Base-by-base conservation (phyloP, 2,888 invertebrate species). In the Hoplodrina blanda region DNA sequence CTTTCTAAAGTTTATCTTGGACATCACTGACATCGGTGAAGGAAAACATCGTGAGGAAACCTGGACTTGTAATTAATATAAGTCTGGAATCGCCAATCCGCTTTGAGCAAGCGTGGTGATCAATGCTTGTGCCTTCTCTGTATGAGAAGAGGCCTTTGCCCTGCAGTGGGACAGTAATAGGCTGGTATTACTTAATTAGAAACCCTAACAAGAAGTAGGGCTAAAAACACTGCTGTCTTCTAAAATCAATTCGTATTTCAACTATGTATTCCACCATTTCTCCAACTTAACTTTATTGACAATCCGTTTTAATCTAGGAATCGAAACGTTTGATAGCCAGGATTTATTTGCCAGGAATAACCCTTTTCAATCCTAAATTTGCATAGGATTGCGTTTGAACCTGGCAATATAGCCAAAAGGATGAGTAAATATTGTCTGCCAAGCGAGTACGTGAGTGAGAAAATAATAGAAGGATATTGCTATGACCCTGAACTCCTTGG, bases 381-480 rank as follows among this genome's bases (percentile, higher is more conserved):
- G 72, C 78, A 78, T 78, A 78, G 78, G 78, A 76, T 78, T 78
- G 76, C 71, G 56, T 76, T 76, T 78, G 71, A 78, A 76, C 56
- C 71, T 71, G 71, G 76, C 78, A 71, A 71, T 80, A 62, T 67
- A 49, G 80, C 54, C 54, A 46, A 64, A 69, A 71, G 71, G 76
- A 75, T 64, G 46, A 57, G 64, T 76, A 80, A 78, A 78, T 78
- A 78, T 80, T 80, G 54, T 68, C 71, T 19, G 33, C 19, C 20
- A 49, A 62, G 52, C 46, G 33, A 33, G 53, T 37, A 67, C 55
- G 76, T 71, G 62, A 50, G 71, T 54, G 57, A 53, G 62, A 71
- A 62, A 67, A 76, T 78, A 62, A 59, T 62, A 62, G 20, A 20
- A 80, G 62, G 59, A 55, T 64, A 55, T 54, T 44, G 37, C 15